Conservation (phyloP, 1,140 invertebrate species). For the Sitobion miscanthi region DNA sequence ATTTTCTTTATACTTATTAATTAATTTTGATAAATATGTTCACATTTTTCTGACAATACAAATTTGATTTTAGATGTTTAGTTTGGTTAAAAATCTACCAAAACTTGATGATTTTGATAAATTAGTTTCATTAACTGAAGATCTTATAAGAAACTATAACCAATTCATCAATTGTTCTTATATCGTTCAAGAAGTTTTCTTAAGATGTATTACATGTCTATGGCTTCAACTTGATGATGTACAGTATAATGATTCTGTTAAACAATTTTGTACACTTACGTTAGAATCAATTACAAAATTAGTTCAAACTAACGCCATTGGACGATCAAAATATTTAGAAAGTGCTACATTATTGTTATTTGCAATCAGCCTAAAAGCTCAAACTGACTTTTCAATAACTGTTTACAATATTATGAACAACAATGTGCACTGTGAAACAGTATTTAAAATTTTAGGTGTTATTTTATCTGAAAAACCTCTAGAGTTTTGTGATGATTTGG, state of each 20-base stretch:
- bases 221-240: constrained; percentile 39
- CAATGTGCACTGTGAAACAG: not conserved
- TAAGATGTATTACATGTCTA: constrained; percentile 47
- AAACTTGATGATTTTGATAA: constrained; percentile 22
- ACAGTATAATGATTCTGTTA: not conserved
- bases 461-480: constrained; percentile 1
- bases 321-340: constrained; percentile 48
- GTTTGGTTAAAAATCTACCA: constrained; percentile 38
- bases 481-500: not conserved
- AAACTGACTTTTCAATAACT: constrained; percentile 35
- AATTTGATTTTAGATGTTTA: constrained; percentile 43
- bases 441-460: constrained; percentile 3
- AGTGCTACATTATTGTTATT: constrained; percentile 48
- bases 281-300: not conserved
- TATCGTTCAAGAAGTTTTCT: constrained; percentile 31
- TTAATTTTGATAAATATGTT: not conserved
- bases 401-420: not conserved
- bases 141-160: not conserved
- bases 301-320: not conserved
- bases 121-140: constrained; percentile 8
- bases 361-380: constrained; percentile 21
- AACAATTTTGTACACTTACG: not conserved
- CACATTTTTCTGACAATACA: not conserved
- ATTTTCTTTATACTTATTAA: not conserved
- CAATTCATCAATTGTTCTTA: not conserved